Evolutionary conservation across 2,888 invertebrate species (phyloP).

Genomic region (Eurytoma adleriae): DNA sequence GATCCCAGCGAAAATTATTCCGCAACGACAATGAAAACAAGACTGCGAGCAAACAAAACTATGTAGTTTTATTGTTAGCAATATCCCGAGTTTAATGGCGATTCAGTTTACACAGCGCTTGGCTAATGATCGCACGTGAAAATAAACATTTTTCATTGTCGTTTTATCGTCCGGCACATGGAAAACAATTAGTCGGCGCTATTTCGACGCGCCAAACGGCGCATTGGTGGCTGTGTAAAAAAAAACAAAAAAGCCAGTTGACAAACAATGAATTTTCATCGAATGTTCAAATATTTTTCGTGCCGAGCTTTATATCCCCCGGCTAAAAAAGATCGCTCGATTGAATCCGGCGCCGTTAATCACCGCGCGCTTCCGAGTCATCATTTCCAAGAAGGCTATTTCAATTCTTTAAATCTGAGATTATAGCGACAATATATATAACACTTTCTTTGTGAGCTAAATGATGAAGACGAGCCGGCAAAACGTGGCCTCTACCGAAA

Average conservation of each 20-base stretch:
- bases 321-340: background rate
- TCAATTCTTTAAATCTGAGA: conserved; percentile 23
- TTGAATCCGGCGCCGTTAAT: background rate
- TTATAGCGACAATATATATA: background rate
- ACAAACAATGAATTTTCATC: background rate
- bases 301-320: background rate
- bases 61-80: background rate
- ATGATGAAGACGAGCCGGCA: background rate
- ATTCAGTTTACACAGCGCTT: background rate
- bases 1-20: conserved; percentile 24
- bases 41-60: background rate
- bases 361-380: background rate
- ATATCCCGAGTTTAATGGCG: background rate
- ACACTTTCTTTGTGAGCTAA: conserved; percentile 12
- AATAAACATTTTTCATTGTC: background rate
- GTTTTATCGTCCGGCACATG: too few relatives aligned
- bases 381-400: conserved; percentile 25
- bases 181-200: too few relatives aligned
- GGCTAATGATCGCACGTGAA: background rate
- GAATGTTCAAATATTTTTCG: background rate
- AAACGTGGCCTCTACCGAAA: background rate
- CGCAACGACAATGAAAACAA: background rate
- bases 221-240: too few relatives aligned
- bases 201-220: too few relatives aligned
- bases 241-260: too few relatives aligned